A percentile compares a stretch with the other conserved stretches of the same genome.
Evolutionary conservation across 2,113 vertebrate species (phyloP).

Genomic region (Microtus montanus): DNA sequence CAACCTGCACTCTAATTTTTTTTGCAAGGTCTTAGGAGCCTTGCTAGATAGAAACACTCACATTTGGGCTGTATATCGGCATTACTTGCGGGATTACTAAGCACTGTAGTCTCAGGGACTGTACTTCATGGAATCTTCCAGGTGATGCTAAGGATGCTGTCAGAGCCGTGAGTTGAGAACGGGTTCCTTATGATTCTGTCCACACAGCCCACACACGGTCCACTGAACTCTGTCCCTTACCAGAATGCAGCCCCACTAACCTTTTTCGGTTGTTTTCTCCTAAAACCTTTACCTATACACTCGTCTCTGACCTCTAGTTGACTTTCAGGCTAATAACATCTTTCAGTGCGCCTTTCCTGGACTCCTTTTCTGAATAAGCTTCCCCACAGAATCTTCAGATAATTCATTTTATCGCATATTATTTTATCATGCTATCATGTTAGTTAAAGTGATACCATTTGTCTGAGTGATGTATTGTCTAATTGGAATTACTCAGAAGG

Average conservation of each 20-base stretch:
- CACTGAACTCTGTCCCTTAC: background rate
- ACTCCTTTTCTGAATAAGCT: background rate
- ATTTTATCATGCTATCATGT: background rate
- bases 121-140: background rate
- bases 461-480: background rate
- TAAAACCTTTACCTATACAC: background rate
- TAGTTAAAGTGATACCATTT: background rate
- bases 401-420: background rate
- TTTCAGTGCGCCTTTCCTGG: background rate
- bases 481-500: background rate
- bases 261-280: background rate
- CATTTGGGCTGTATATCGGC: background rate
- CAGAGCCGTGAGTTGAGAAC: background rate
- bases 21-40: background rate
- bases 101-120: background rate
- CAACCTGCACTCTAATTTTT: background rate
- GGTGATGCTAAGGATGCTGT: too few species aligned
- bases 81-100: background rate
- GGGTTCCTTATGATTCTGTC: background rate
- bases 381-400: background rate
- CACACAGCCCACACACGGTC: accelerated
- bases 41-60: background rate
- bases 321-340: background rate
- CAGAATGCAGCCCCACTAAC: background rate
- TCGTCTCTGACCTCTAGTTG: background rate